Evolutionary conservation across 2,797 vertebrate genomes (phyloP).

Genomic region (Poeciliopsis gracilis): DNA sequence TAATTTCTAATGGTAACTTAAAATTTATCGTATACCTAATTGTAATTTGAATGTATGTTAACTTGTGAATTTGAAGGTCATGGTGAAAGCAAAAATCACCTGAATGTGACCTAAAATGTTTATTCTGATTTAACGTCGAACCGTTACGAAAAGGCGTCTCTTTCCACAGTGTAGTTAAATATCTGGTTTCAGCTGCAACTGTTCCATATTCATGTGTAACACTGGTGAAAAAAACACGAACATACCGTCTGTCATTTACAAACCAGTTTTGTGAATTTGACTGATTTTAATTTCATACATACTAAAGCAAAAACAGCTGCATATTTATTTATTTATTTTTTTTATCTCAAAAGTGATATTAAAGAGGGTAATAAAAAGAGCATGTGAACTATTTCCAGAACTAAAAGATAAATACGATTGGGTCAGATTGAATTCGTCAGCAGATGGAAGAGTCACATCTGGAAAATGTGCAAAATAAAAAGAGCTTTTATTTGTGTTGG

Average conservation of each 20-base stretch:
- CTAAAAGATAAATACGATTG: background rate
- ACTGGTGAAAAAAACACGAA: background rate
- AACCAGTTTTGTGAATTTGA: background rate
- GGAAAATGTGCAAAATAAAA: conserved; percentile 22
- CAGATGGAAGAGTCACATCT: background rate
- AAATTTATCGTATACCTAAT: too few species aligned
- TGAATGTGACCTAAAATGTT: background rate
- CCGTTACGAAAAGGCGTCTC: background rate
- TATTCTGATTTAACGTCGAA: background rate
- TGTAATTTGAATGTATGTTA: background rate
- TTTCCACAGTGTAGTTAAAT: background rate
- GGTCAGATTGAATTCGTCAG: background rate
- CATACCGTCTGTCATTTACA: background rate
- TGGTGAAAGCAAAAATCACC: background rate
- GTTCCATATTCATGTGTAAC: background rate
- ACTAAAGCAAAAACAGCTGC: background rate
- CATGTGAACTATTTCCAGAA: background rate
- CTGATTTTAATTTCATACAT: background rate
- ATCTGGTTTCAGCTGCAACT: background rate
- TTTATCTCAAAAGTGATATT: background rate
- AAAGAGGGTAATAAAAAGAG: background rate
- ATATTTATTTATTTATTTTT: background rate
- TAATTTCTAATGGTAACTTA: too few species aligned
- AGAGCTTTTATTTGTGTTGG: conserved; percentile 29
- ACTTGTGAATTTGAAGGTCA: background rate